Evolutionary conservation across 2,797 vertebrate genomes (phyloP), one percentile per base, ranked within the genome.

Genomic region (Acanthopagrus latus): DNA sequence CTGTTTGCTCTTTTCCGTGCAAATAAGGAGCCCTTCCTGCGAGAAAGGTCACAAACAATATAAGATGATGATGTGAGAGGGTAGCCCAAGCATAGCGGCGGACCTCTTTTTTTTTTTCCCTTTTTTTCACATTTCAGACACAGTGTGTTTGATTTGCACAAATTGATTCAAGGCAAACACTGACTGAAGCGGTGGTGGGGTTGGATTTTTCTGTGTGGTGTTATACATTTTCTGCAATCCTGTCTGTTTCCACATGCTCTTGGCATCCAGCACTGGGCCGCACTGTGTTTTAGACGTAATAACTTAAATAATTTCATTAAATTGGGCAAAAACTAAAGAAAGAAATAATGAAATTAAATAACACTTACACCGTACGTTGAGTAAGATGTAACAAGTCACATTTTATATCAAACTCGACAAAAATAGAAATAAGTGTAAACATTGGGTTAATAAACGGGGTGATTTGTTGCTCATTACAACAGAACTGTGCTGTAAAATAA

Each of bases 121-220:
- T 33, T 33, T 33, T 50, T 54, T 63, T 62, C 57, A 33, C 33
- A 67, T 75, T 58, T 58, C 38, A 73, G 16, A 27, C 48, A 64
- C 18, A n/a, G 27, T 21, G 4, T 62, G 18, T 76, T 80, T 80
- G 67, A 78, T 51, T 73, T 11, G 5, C 11, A 56, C 46, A 76
- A 75, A 75, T 52, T 33, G 10, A 65, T 11, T 63, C 21, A 6
- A 27, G 23, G 65, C 43, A 43, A 72, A 71, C 44, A 55, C 12
- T 12, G 16, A 63, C 18, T n/a, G 5, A 20, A 12, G 27, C 8
- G 9, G 25, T 23, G 13, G 33, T 38, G 38, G 56, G 6, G 47
- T 27, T 16, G 69, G 9, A 64, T 68, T 70, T 64, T 66, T 60
- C n/a, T 16, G 29, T 52, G 38, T 18, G 50, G 21, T 23, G 8